Evolutionary conservation across 2,888 invertebrate species (phyloP).

Genomic region (Operophtera brumata): DNA sequence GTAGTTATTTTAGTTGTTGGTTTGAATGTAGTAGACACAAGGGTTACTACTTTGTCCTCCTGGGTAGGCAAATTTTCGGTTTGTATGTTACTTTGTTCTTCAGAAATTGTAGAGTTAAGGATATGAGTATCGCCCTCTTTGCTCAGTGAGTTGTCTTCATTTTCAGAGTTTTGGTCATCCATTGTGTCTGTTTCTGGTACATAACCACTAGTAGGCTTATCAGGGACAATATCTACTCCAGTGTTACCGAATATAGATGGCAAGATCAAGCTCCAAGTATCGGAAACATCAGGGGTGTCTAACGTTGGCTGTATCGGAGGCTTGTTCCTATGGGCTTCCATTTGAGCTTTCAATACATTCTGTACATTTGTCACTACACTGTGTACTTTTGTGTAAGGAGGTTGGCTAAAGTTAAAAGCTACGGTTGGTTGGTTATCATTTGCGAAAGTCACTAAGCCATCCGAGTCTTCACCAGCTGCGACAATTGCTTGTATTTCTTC

Average conservation of each 20-base stretch:
- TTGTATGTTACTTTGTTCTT: conserved; percentile 31
- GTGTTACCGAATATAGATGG: conserved; percentile 89
- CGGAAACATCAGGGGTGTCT: conserved; percentile 87
- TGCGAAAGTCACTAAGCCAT: conserved; percentile 75
- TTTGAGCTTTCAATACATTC: conserved; percentile 89
- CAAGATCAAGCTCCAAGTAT: conserved; percentile 90
- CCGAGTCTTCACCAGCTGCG: conserved; percentile 88
- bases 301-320: conserved; percentile 72
- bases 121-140: conserved; percentile 58
- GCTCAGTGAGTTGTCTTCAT: conserved; percentile 51
- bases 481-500: conserved; percentile 92
- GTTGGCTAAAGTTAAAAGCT: conserved; percentile 74
- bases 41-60: conserved; percentile 22
- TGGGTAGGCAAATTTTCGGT: conserved; percentile 22
- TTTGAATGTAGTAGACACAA: conserved; percentile 24
- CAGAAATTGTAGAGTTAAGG: conserved; percentile 42
- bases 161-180: conserved; percentile 46
- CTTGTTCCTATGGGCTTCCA: conserved; percentile 82
- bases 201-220: conserved; percentile 66
- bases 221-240: conserved; percentile 81
- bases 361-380: conserved; percentile 92
- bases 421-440: conserved; percentile 72
- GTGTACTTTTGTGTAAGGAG: conserved; percentile 85
- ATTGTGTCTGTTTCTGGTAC: conserved; percentile 71
- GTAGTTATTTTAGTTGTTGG: conserved; percentile 27